Evolutionary conservation across 2,113 vertebrate genomes (phyloP).

Genomic region (Gallinago media): DNA sequence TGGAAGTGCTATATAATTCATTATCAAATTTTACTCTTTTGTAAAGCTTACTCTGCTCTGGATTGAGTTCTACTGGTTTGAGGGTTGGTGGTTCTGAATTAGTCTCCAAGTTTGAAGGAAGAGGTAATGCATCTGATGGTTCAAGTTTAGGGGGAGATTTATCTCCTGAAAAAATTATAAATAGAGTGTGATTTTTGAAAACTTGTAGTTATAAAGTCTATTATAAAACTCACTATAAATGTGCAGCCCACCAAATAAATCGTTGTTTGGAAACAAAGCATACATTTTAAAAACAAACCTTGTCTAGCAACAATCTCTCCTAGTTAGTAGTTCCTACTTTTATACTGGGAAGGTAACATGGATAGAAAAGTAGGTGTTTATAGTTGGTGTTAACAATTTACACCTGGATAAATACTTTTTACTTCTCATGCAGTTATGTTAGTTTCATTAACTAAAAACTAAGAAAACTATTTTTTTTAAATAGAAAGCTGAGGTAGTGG

Average conservation of each 20-base stretch:
- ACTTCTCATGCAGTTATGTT: slow-evolving; percentile 53
- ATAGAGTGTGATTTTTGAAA: slow-evolving; percentile 87
- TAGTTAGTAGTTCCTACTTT: slow-evolving; percentile 72
- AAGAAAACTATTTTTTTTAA: background rate
- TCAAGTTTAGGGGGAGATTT: slow-evolving; percentile 98
- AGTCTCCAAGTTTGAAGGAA: slow-evolving; percentile 88
- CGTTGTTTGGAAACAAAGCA: slow-evolving; percentile 76
- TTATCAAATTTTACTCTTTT: slow-evolving; percentile 84
- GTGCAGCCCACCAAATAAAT: slow-evolving; percentile 80
- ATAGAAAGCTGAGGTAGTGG: background rate
- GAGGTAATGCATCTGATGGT: slow-evolving; percentile 92
- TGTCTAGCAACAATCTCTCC: slow-evolving; percentile 56
- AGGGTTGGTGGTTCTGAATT: slow-evolving; percentile 96
- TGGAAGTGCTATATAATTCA: slow-evolving; percentile 81
- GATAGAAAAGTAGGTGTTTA: slow-evolving; percentile 42
- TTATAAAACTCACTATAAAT: slow-evolving; percentile 84
- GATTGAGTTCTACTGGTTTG: slow-evolving; percentile 90
- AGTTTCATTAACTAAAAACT: slow-evolving; percentile 55
- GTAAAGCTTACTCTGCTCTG: slow-evolving; percentile 85
- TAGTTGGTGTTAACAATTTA: slow-evolving; percentile 47
- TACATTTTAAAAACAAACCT: slow-evolving; percentile 70
- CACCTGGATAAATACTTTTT: slow-evolving; percentile 32
- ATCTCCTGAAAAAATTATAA: slow-evolving; percentile 94
- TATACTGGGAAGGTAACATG: slow-evolving; percentile 43
- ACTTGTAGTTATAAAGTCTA: slow-evolving; percentile 79